Evolutionary conservation across 2,888 invertebrate species (phyloP), one percentile per base, ranked within the genome.

Genomic region (Plemyria rubiginata): DNA sequence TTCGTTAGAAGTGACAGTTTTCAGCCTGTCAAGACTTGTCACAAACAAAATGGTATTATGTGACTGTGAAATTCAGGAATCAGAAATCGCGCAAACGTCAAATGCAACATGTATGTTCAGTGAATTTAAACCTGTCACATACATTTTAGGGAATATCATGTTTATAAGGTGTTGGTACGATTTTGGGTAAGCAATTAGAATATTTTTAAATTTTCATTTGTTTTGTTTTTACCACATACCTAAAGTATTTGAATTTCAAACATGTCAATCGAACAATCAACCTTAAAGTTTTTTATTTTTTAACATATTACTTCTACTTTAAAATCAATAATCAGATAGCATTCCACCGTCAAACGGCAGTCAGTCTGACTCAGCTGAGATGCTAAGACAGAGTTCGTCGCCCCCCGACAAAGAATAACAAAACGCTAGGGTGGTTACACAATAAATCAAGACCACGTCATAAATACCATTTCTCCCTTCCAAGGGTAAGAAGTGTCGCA

Each of bases 41-140:
- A 81, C 75, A 73, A 73, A 73, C 75, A 76, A 78, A 40, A 80
- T 79, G 80, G 81, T 82, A 82, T 85, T 84, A 85, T 86, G 79
- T n/a, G 74, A 77, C 77, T 75, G 73, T 53, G 73, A 75, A 80
- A 82, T 79, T 80, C 76, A 71, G 73, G 81, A 82, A 86, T 86
- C 75, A 79, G 73, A 78, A 82, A 83, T 80, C 75, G 77, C 64
- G 69, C 61, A 62, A 64, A 65, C 61, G 72, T 70, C 72, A 73
- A 70, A 69, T 70, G 71, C 73, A 75, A 72, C 71, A 67, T 62
- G 65, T 61, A 65, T 60, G 64, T 61, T 65, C 69, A 73, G 65
- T 75, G 70, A 72, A 73, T 77, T 78, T 68, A 70, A 60, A 74
- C 67, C 66, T 70, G 70, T 75, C 71, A 70, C 28, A 45, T 45